Percentiles rank a stretch among this genome's conserved stretches.
These are phyloP conservation scores for Thalassarche chlororhynchos DNA, from an alignment of 2,113 vertebrate species.

Conservation along the genomic window DNA sequence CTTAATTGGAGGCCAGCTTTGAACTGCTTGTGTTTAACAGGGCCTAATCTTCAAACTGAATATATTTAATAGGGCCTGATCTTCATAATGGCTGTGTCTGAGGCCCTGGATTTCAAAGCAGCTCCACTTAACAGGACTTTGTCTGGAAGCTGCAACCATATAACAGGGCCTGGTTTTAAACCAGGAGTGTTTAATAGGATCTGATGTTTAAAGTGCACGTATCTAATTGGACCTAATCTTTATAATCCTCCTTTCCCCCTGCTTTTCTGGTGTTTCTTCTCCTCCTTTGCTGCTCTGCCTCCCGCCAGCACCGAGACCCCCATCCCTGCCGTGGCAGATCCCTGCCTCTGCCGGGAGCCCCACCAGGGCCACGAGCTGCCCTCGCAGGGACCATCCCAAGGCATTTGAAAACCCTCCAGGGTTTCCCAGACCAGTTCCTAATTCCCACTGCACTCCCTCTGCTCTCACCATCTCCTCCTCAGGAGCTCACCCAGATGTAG, in stretches of 20 bases:
- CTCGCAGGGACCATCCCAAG: not conserved
- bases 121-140: conserved; percentile 23
- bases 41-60: conserved; percentile 26
- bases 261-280: not conserved
- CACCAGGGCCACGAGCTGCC: not conserved
- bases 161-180: conserved; percentile 8
- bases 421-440: not conserved
- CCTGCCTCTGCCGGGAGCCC: accelerated
- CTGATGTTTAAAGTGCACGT: not conserved
- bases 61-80: conserved; percentile 30
- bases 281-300: not conserved
- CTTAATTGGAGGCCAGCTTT: conserved; percentile 31
- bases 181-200: conserved; percentile 37
- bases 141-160: not conserved
- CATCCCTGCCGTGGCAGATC: accelerated
- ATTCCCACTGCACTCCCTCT: not conserved
- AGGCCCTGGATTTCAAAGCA: conserved; percentile 47
- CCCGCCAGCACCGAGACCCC: not conserved
- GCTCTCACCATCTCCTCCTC: not conserved
- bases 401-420: not conserved
- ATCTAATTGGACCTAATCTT: conserved; percentile 46
- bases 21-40: not conserved
- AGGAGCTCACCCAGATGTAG: not conserved
- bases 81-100: conserved; percentile 28
- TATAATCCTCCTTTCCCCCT: not conserved